phyloP scores from a whole-genome alignment of 2,888 invertebrate species.

The Tetropium fuscum region DNA sequence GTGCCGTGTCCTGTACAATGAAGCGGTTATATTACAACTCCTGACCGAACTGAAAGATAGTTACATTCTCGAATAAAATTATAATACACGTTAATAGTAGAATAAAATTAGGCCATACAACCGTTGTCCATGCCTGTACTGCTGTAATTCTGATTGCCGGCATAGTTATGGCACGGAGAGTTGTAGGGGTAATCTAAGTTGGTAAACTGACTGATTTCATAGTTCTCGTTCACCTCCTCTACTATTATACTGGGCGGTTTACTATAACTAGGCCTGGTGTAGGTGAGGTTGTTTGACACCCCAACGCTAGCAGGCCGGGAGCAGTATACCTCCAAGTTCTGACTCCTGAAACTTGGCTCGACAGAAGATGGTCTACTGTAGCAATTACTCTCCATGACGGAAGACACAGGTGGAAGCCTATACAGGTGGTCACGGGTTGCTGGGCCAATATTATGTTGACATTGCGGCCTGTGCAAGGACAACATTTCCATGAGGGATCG shows the following conservation, averaged over 20 bases:
- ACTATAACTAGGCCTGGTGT: slow-evolving; percentile 42
- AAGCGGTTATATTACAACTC: no score
- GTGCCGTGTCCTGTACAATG: no score
- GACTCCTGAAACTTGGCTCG: slow-evolving; percentile 48
- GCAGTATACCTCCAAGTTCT: slow-evolving; percentile 45
- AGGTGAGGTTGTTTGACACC: slow-evolving; percentile 45
- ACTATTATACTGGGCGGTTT: slow-evolving; percentile 67
- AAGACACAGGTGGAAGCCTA: slow-evolving; percentile 60
- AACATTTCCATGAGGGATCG: slow-evolving; percentile 84
- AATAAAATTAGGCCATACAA: slow-evolving; percentile 70
- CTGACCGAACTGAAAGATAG: no score
- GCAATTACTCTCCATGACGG: slow-evolving; percentile 61
- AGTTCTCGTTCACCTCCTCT: slow-evolving; percentile 67
- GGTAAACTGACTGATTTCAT: slow-evolving; percentile 69
- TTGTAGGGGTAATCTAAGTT: slow-evolving; percentile 66
- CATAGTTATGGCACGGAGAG: slow-evolving; percentile 71
- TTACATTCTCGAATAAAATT: no score
- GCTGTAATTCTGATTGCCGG: slow-evolving; percentile 69
- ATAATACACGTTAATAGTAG: slow-evolving; percentile 23
- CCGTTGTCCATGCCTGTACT: slow-evolving; percentile 72
- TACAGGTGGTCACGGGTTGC: slow-evolving; percentile 57
- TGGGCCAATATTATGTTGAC: slow-evolving; percentile 68
- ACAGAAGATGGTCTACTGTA: slow-evolving; percentile 60
- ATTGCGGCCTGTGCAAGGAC: slow-evolving; percentile 78
- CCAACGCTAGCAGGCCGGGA: slow-evolving; percentile 55